These are phyloP conservation scores for Rhagonycha fulva DNA, from an alignment of 2,888 invertebrate genomes.

Conservation along the genomic window DNA sequence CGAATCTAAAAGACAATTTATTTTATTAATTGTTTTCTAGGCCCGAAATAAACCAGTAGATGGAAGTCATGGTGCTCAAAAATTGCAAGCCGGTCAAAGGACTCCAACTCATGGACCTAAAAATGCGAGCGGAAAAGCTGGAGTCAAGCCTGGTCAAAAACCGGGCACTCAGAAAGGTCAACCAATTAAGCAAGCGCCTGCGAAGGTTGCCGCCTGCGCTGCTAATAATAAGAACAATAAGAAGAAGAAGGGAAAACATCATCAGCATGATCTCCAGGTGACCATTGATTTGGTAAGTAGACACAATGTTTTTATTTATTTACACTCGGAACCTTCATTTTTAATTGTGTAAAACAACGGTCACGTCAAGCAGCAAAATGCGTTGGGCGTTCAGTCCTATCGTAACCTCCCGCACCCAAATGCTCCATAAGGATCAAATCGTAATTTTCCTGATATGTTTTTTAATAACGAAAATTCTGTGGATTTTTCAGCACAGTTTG, in stretches of 20 bases:
- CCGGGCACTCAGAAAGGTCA: slow-evolving; percentile 74
- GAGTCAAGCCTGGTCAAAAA: slow-evolving; percentile 66
- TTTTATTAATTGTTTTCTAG: slow-evolving; percentile 55
- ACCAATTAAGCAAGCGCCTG: slow-evolving; percentile 68
- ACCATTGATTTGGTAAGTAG: slow-evolving; percentile 82
- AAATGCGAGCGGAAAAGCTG: slow-evolving; percentile 59
- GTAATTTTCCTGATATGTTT: no score
- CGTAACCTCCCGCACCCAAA: no score
- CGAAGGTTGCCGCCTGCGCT: slow-evolving; percentile 61
- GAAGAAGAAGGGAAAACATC: slow-evolving; percentile 78
- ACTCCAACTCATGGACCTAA: slow-evolving; percentile 63
- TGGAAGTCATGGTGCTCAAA: slow-evolving; percentile 74
- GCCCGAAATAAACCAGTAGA: slow-evolving; percentile 84
- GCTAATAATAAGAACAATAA: slow-evolving; percentile 69
- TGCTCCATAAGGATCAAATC: no score
- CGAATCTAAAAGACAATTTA: background rate
- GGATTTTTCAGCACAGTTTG: no score
- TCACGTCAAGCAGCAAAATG: no score
- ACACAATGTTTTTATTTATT: background rate
- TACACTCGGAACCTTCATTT: no score
- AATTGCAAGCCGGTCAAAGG: slow-evolving; percentile 70
- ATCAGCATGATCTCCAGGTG: slow-evolving; percentile 80
- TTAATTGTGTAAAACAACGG: no score
- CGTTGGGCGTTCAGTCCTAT: no score
- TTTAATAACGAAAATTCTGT: no score